Evolutionary conservation across 37 sponge, comb jelly and placozoan genomes (phyloP).

Genomic region (Mnemiopsis leidyi): DNA sequence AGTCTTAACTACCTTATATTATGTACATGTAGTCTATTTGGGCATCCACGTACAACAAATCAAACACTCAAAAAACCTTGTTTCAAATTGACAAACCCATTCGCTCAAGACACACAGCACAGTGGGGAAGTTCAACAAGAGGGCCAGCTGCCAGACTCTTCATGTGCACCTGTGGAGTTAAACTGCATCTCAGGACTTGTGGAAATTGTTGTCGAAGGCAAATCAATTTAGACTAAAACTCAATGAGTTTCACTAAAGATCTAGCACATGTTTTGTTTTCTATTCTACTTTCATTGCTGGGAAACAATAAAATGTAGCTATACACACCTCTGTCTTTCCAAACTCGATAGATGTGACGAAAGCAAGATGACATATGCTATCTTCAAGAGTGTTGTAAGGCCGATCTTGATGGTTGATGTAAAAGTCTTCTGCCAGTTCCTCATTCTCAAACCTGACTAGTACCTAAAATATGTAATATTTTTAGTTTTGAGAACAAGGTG

Average conservation of each 20-base stretch:
- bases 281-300: too few relatives aligned
- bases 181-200: too few relatives aligned
- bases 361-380: constrained; percentile 19
- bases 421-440: constrained; percentile 36
- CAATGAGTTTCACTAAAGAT: too few relatives aligned
- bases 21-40: too few relatives aligned
- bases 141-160: constrained; percentile 68
- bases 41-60: too few relatives aligned
- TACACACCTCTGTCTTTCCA: constrained; percentile 27
- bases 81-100: constrained; percentile 70
- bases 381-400: constrained; percentile 40
- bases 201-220: too few relatives aligned
- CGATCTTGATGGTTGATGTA: background rate
- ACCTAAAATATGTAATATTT: background rate
- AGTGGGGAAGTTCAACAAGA: constrained; percentile 85
- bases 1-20: too few relatives aligned
- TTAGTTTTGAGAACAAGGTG: background rate
- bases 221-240: too few relatives aligned
- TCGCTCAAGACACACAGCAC: constrained; percentile 94
- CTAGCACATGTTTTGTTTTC: too few relatives aligned
- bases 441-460: background rate
- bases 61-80: too few relatives aligned
- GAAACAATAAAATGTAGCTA: too few relatives aligned
- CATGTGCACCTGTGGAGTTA: background rate
- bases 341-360: constrained; percentile 11